A percentile compares a stretch with the other conserved stretches of the same genome.
Conservation (phyloP, 2,888 invertebrate genomes). For the Bhutanitis thaidina region DNA sequence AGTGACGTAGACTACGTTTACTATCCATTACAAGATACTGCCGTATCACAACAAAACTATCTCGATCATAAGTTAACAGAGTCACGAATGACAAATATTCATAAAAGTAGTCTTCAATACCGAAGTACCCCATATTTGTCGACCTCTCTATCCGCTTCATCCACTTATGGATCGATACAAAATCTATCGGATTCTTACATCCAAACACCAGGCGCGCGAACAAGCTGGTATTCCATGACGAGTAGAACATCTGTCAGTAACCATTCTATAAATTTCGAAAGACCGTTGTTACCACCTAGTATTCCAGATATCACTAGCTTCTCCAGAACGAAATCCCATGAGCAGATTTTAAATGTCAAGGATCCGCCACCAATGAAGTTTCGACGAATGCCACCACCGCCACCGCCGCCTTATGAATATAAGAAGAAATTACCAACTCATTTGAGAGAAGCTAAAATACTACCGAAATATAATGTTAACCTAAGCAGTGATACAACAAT, state of each 20-base stretch:
- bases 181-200: constrained; percentile 88
- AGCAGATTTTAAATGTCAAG: constrained; percentile 85
- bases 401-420: constrained; percentile 75
- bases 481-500: constrained; percentile 52
- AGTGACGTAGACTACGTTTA: constrained; percentile 96
- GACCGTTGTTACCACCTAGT: constrained; percentile 82
- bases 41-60: constrained; percentile 94
- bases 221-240: constrained; percentile 83
- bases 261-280: constrained; percentile 83
- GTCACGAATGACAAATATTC: constrained; percentile 80
- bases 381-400: constrained; percentile 77
- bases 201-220: constrained; percentile 78
- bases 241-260: constrained; percentile 80
- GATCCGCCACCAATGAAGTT: constrained; percentile 74
- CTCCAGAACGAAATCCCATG: constrained; percentile 87
- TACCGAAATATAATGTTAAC: constrained; percentile 35
- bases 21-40: constrained; percentile 93
- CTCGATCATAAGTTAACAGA: constrained; percentile 92
- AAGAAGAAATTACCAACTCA: constrained; percentile 80
- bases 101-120: constrained; percentile 87
- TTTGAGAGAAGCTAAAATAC: constrained; percentile 49
- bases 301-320: constrained; percentile 76
- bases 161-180: constrained; percentile 89
- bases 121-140: constrained; percentile 90
- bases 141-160: constrained; percentile 82